Base-by-base conservation (phyloP, 2,888 invertebrate species). In the Ophion ventricosus region DNA sequence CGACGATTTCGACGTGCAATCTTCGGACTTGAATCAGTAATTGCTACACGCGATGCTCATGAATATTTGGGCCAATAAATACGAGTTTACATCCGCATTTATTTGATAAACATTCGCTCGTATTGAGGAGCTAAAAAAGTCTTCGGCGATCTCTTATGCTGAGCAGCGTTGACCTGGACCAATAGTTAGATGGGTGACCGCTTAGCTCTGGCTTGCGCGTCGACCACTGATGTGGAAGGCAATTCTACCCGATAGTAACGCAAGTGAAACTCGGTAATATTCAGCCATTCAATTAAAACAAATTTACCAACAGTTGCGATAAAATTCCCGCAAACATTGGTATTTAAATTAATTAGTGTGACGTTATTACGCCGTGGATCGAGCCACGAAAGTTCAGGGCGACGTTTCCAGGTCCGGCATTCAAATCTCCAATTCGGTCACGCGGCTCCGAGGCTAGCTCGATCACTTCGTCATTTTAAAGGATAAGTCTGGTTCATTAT, bases 401-500 rank as follows among this genome's bases (percentile, higher is more conserved):
- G 67, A 23, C 63, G 26, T 67, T 61, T 49, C 67, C 76, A 40
- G 26, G 43, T 73, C 83, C 56, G 59, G 80, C 83, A 67, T 83
- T 83, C 76, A 77, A 80, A 73, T 83, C 83, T 77, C 83, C 73
- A 20, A 80, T 77, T 83, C 5, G n/a, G 70, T 14, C 35, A 17
- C 26, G 20, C 20, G 14, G 20, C 54, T 49, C 43, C 20, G 3
- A 14, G 57, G 63, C 17, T 40, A 59, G 20, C 17, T 43, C 23
- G 1, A 17, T 64, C 11, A 5, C 43, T 29, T n/a, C 49, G 20
- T 4, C 29, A 29, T 70, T 20, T 29, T 23, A 20, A 4, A 14
- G 4, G n/a, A 20, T 56, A 29, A n/a, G 29, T 57, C 17, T 17
- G 17, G 17, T 49, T 49, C 17, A 49, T 49, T 17, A 49, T 49